Percentiles rank a stretch among this genome's conserved stretches.
Conservation (phyloP, 2,797 vertebrate species). For the Hybognathus amarus region DNA sequence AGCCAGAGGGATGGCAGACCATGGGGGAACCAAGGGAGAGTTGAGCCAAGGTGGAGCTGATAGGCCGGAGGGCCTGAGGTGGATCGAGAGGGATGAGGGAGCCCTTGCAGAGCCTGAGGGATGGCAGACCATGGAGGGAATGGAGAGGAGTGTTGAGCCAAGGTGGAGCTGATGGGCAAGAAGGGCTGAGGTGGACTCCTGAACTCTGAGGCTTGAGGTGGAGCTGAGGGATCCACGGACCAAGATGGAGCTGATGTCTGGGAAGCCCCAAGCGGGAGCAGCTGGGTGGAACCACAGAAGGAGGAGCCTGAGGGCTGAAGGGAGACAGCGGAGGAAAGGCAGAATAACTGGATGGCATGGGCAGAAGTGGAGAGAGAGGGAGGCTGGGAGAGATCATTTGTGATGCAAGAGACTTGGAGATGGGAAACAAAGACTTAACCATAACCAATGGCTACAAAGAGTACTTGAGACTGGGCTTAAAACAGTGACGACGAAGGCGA, state of each 20-base stretch:
- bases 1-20: too few species aligned
- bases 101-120: not conserved
- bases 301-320: not conserved
- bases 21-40: too few species aligned
- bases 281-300: not conserved
- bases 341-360: not conserved
- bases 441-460: too few species aligned
- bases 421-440: not conserved
- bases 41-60: too few species aligned
- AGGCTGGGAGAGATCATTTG: not conserved
- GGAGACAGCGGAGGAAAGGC: too few species aligned
- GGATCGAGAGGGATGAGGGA: too few species aligned
- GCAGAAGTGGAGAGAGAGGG: not conserved
- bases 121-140: too few species aligned
- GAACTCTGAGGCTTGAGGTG: not conserved
- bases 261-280: not conserved
- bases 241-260: not conserved
- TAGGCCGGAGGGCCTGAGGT: too few species aligned
- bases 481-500: fast-evolving
- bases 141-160: too few species aligned
- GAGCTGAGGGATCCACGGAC: not conserved
- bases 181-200: not conserved
- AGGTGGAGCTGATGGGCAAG: too few species aligned
- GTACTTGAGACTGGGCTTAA: not conserved
- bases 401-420: not conserved